Base-by-base conservation (phyloP, 2,113 vertebrate species). In the Trogon melanurus region DNA sequence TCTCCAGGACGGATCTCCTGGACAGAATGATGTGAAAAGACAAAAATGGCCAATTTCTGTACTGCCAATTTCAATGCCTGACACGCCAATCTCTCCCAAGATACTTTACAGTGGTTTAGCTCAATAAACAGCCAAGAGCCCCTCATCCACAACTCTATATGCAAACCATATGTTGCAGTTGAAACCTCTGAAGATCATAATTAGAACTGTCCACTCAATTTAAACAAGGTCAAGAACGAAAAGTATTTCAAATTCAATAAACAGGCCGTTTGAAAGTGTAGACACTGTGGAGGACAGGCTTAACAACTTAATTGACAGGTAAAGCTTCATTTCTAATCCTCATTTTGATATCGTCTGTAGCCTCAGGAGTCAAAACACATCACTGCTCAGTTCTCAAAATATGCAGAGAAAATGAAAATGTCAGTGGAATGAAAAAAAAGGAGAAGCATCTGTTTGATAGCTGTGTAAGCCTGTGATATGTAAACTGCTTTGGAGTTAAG, bases 191-290 rank as follows among this genome's bases (percentile, higher is more conserved):
- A 94, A 95, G 91, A 88, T 94, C 96, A 83, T 97, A 97, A 97
- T 98, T 98, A 97, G 97, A 98, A 96, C 91, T 97, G 96, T 94
- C 96, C 95, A 88, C 91, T 98, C 93, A 95, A 97, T 96, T 97
- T 96, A 96, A 97, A 96, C 73, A 93, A 97, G 95, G 97, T 98
- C 96, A 97, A 85, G 80, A 93, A 79, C 82, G 93, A 96, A 92
- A 96, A 92, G 96, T 95, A 96, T 96, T 96, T 94, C 91, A 96
- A 95, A 96, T 91, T 88, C 91, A 96, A 79, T 81, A 87, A 96
- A 91, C 73, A 94, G 92, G 92, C 75, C 91, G 91, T 95, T 87
- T 94, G 79, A 95, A 95, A 95, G 66, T 14, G 90, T 84, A 72
- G 91, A 93, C 17, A 21, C 57, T 91, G 78, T 56, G 93, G 76